Base-by-base conservation (phyloP, 2,797 vertebrate species). In the Linurgus olivaceus region DNA sequence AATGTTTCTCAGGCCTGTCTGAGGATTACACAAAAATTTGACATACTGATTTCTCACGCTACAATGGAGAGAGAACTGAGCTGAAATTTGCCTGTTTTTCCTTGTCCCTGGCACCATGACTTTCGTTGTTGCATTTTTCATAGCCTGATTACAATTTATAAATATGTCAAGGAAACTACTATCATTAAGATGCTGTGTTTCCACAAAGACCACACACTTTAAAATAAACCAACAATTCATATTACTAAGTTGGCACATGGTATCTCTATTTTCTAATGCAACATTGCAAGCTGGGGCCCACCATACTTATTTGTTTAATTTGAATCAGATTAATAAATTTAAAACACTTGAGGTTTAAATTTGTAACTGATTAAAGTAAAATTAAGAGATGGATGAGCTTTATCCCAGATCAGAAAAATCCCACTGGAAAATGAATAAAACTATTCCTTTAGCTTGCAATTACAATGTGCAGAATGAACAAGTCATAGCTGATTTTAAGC, bases 201-300 rank as follows among this genome's bases (percentile, higher is more conserved):
- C 78, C 54, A 92, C 71, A 47, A 77, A 94, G 87, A 92, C 84
- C 78, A 85, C 81, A 93, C 63, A 68, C 72, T 94, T 89, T 48
- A 79, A 91, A 82, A 84, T 79, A 92, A 85, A 79, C 44, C 38
- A 91, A 29, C 57, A 71, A 42, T 63, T 67, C 42, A 12, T 82
- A 74, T 82, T 75, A 71, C 14, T 45, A 71, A 74, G 62, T 47
- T 93, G 82, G 78, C 78, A 77, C 17, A 33, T 2, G 8, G 9
- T 67, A 51, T 74, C 29, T 87, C 42, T 25, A 50, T 77, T 95
- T 95, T 90, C 59, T 75, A 91, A 11, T 5, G 11, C 33, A 79
- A 50, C 21, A 48, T 40, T 70, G 40, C 37, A 73, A 73, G 48
- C 52, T 71, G 52, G 19, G 24, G 15, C 57, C 59, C 75, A 73